Percentiles rank a stretch among this genome's conserved stretches.
Conservation (phyloP, 2,113 vertebrate genomes). For the Lepus europaeus region DNA sequence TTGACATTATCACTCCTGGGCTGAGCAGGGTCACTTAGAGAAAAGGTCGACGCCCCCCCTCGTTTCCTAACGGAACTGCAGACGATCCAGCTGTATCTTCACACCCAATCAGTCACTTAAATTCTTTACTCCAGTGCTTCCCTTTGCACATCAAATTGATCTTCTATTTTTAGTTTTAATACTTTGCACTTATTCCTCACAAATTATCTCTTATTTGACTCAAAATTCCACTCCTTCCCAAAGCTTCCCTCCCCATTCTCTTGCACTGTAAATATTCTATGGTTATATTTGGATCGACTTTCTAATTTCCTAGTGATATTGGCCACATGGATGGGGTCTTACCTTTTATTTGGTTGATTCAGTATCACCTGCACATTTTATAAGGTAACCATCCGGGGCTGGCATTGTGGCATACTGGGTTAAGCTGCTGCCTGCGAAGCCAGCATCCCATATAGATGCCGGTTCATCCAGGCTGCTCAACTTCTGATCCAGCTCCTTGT, state of each 20-base stretch:
- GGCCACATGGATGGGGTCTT: neutral
- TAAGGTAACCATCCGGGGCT: neutral
- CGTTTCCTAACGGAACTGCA: neutral
- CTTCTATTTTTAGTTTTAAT: constrained; percentile 8
- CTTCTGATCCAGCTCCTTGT: too few species aligned
- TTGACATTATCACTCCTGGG: neutral
- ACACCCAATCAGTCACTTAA: neutral
- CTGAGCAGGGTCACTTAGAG: neutral
- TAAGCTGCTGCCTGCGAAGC: too few species aligned
- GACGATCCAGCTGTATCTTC: neutral
- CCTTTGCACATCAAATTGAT: neutral
- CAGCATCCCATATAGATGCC: too few species aligned
- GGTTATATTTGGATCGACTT: neutral
- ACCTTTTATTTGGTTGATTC: neutral
- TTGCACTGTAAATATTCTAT: neutral
- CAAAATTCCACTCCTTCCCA: neutral
- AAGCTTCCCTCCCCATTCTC: neutral
- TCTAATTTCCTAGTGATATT: neutral
- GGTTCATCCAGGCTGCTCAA: too few species aligned
- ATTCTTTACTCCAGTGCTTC: neutral
- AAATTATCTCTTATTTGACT: constrained; percentile 15
- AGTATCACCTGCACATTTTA: neutral
- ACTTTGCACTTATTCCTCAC: neutral
- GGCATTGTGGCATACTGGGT: too few species aligned
- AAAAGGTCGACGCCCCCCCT: neutral